A percentile compares a stretch with the other conserved stretches of the same genome.
These are phyloP conservation scores for Gonocerus acuteangulatus DNA, from an alignment of 2,888 invertebrate genomes.

Conservation along the genomic window DNA sequence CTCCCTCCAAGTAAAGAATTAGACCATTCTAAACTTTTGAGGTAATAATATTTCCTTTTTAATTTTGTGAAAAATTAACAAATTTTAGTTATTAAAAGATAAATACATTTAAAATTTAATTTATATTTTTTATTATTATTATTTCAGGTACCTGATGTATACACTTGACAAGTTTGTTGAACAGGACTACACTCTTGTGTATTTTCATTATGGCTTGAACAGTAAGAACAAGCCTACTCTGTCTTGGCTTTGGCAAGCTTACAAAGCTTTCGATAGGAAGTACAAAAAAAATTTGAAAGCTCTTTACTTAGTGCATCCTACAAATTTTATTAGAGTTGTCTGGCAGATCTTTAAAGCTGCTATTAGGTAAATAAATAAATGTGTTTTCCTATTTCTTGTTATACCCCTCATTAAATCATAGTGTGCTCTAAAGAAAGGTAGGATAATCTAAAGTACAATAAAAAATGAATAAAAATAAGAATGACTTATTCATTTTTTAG, in stretches of 20 bases:
- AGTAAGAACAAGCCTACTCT: constrained; percentile 94
- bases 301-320: constrained; percentile 95
- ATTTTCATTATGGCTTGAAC: constrained; percentile 93
- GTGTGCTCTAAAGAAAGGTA: too few relatives aligned
- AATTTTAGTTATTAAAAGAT: too few relatives aligned
- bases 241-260: constrained; percentile 94
- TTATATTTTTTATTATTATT: too few relatives aligned
- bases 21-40: constrained; percentile 64
- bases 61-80: not conserved
- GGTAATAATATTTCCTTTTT: constrained; percentile 46
- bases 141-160: constrained; percentile 82
- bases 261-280: constrained; percentile 93
- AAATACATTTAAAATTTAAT: too few relatives aligned
- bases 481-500: too few relatives aligned
- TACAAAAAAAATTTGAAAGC: constrained; percentile 99
- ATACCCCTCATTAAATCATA: too few relatives aligned
- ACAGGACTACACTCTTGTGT: constrained; percentile 95
- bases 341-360: constrained; percentile 94
- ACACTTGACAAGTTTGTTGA: constrained; percentile 96
- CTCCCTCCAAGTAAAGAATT: constrained; percentile 71
- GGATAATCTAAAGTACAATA: too few relatives aligned
- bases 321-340: constrained; percentile 88
- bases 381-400: too few relatives aligned
- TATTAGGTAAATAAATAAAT: constrained; percentile 64
- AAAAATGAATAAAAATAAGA: too few relatives aligned